A percentile compares a stretch with the other conserved stretches of the same genome.
phyloP scores from a whole-genome alignment of 1,140 invertebrate genomes.

The Cotesia vestalis region DNA sequence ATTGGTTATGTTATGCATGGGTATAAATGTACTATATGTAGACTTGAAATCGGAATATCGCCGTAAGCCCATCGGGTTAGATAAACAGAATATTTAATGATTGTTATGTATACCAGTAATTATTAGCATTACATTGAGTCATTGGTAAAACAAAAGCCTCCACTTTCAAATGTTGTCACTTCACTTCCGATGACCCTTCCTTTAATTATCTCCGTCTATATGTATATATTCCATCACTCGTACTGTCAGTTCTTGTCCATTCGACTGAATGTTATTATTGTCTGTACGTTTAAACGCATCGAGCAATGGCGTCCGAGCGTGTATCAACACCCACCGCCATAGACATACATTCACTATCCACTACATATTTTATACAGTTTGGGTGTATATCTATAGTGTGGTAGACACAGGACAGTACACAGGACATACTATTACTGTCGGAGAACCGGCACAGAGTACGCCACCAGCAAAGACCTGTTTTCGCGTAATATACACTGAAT shows the following conservation, averaged over 20 bases:
- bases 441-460: no score
- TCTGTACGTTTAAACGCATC: conserved; percentile 35
- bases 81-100: conserved; percentile 16
- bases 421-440: no score
- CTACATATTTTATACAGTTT: no score
- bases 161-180: conserved; percentile 5
- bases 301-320: conserved; percentile 11
- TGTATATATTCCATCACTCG: no score
- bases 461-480: conserved; percentile 4
- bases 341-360: no score
- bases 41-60: no score
- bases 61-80: not conserved
- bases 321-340: not conserved
- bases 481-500: conserved; percentile 20
- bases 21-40: no score
- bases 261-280: conserved; percentile 35
- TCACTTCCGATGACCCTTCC: conserved; percentile 8
- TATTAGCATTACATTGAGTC: conserved; percentile 12
- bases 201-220: not conserved
- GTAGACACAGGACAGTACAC: no score
- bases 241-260: not conserved
- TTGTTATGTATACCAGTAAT: conserved; percentile 10
- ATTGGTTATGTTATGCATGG: not conserved
- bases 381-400: no score
- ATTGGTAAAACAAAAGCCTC: conserved; percentile 10